Evolutionary conservation across 53 echinoderm and acorn worm genomes (phyloP).

Genomic region (Stichopus horrens): DNA sequence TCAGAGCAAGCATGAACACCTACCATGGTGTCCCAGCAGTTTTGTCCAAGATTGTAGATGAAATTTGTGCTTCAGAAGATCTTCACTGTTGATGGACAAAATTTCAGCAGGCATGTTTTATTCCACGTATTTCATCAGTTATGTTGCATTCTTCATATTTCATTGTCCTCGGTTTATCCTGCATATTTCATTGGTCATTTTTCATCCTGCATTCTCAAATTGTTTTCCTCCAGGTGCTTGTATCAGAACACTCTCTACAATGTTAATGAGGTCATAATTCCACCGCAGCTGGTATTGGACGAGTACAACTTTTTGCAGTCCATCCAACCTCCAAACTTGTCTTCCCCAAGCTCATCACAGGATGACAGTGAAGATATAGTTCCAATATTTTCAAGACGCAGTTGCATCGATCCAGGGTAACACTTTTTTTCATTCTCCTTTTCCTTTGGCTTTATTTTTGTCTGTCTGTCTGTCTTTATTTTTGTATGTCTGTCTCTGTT

Average conservation of each 20-base stretch:
- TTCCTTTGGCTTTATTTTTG: background rate
- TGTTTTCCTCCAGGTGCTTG: constrained; percentile 68
- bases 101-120: no score
- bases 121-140: no score
- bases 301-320: constrained; percentile 72
- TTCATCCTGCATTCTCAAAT: background rate
- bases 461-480: background rate
- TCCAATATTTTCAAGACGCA: constrained; percentile 90
- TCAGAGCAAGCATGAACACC: no score
- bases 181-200: background rate
- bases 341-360: constrained; percentile 90
- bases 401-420: constrained; percentile 79
- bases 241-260: constrained; percentile 59
- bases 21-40: no score
- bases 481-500: no score
- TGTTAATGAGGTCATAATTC: constrained; percentile 47
- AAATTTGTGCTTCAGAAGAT: no score
- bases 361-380: constrained; percentile 89
- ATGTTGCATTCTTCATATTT: no score
- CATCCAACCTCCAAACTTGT: constrained; percentile 95
- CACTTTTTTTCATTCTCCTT: background rate
- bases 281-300: constrained; percentile 75
- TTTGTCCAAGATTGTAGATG: no score
- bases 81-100: no score
- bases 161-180: background rate